Percentiles rank a stretch among this genome's conserved stretches.
phyloP scores from a whole-genome alignment of 1,140 invertebrate genomes.

The Zaprionus ornatus region DNA sequence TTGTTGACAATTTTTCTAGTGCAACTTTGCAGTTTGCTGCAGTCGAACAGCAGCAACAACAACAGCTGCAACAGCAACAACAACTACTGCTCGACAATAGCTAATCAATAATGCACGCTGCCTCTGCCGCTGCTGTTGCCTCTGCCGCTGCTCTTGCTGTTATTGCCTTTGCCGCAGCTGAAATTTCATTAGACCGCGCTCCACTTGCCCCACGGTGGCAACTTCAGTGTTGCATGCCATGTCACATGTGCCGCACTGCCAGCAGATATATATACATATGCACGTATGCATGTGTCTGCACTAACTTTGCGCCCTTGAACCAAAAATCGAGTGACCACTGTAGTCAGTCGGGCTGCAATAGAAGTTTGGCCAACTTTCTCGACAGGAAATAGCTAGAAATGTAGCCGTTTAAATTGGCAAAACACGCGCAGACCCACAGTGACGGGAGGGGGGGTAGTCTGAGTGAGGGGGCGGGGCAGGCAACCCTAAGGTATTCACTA shows the following conservation, averaged over 20 bases:
- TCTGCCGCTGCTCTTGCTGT: neutral
- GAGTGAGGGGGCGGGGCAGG: too few relatives aligned
- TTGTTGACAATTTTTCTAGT: slow-evolving; percentile 67
- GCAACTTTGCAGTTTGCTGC: slow-evolving; percentile 28
- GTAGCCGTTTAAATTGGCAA: neutral
- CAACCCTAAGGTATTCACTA: too few relatives aligned
- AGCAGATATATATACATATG: neutral
- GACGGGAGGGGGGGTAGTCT: too few relatives aligned
- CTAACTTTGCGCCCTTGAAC: slow-evolving; percentile 59
- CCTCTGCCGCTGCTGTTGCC: slow-evolving; percentile 13
- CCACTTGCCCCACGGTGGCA: slow-evolving; percentile 34
- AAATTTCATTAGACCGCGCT: slow-evolving; percentile 52
- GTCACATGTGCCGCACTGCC: slow-evolving; percentile 39
- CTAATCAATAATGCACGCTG: slow-evolving; percentile 61
- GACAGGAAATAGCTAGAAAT: neutral
- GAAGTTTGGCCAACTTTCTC: neutral
- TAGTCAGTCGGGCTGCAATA: neutral
- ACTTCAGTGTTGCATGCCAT: slow-evolving; percentile 41
- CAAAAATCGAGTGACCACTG: slow-evolving; percentile 47
- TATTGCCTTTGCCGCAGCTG: slow-evolving; percentile 37
- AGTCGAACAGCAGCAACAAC: slow-evolving; percentile 1
- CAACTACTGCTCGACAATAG: slow-evolving; percentile 25
- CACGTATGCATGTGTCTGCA: slow-evolving; percentile 8
- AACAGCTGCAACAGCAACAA: neutral
- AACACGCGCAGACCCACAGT: neutral